These are phyloP conservation scores for Drosophila trapezifrons DNA, from an alignment of 1,140 invertebrate genomes.

Conservation along the genomic window DNA sequence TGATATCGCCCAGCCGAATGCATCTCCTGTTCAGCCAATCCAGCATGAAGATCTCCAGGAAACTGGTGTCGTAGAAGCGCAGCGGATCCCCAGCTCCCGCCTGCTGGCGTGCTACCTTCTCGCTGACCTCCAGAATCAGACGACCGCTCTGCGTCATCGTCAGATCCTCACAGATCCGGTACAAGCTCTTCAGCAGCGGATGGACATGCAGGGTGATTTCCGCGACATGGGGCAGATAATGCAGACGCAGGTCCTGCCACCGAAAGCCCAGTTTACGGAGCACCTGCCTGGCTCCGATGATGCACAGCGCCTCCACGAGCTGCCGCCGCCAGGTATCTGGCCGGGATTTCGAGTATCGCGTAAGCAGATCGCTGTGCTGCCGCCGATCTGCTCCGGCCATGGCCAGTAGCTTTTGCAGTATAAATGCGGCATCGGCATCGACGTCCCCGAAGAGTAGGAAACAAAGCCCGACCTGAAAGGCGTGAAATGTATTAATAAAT, in stretches of 20 bases:
- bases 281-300: slow-evolving; percentile 62
- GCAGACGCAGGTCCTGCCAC: slow-evolving; percentile 55
- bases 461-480: slow-evolving; percentile 56
- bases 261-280: slow-evolving; percentile 68
- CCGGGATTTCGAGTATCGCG: slow-evolving; percentile 58
- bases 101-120: slow-evolving; percentile 27
- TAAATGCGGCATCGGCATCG: slow-evolving; percentile 49
- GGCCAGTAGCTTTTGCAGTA: slow-evolving; percentile 62
- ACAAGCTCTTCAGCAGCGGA: slow-evolving; percentile 73
- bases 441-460: slow-evolving; percentile 69
- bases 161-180: slow-evolving; percentile 68
- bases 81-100: slow-evolving; percentile 32
- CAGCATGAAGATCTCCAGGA: slow-evolving; percentile 75
- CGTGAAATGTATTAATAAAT: slow-evolving; percentile 6
- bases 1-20: slow-evolving; percentile 57
- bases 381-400: slow-evolving; percentile 19
- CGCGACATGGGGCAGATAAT: slow-evolving; percentile 67
- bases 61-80: slow-evolving; percentile 66
- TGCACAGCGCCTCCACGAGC: slow-evolving; percentile 70
- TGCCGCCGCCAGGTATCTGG: slow-evolving; percentile 49
- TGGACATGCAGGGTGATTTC: slow-evolving; percentile 68
- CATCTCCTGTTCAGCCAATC: slow-evolving; percentile 65
- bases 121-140: slow-evolving; percentile 54
- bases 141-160: slow-evolving; percentile 57
- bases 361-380: slow-evolving; percentile 53